Percentiles rank a stretch among this genome's conserved stretches.
phyloP scores from a whole-genome alignment of 2,797 vertebrate genomes.

The Trichosurus vulpecula region DNA sequence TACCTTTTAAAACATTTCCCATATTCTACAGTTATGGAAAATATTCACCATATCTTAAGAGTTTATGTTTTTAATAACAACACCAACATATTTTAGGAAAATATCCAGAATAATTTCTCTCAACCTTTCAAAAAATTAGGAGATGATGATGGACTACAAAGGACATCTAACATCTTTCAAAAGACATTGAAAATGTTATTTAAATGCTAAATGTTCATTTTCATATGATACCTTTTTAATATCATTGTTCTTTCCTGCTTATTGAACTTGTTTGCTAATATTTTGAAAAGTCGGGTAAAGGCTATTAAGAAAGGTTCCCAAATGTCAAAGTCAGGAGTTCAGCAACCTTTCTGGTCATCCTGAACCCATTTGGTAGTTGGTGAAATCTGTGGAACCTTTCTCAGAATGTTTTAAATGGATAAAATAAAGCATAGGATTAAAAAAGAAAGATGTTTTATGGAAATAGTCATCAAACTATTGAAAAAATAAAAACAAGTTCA shows the following conservation, averaged over 20 bases:
- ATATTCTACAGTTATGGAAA: conserved; percentile 57
- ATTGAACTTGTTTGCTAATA: background rate
- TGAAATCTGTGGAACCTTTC: background rate
- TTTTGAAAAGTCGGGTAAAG: background rate
- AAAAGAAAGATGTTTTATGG: background rate
- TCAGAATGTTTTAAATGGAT: background rate
- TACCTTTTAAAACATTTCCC: conserved; percentile 72
- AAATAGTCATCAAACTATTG: background rate
- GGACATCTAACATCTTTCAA: background rate
- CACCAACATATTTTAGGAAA: conserved; percentile 34
- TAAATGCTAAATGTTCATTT: background rate
- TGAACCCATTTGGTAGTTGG: background rate
- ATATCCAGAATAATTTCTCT: conserved; percentile 45
- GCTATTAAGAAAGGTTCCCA: background rate
- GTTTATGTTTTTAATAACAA: conserved; percentile 42
- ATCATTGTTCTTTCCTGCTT: background rate
- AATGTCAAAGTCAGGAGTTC: background rate
- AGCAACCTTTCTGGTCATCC: background rate
- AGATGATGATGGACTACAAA: background rate
- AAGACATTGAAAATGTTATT: background rate
- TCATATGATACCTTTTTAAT: background rate
- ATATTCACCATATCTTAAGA: conserved; percentile 56
- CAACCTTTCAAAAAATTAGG: background rate
- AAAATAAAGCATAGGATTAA: background rate
- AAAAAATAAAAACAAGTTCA: background rate